A percentile compares a stretch with the other conserved stretches of the same genome.
These are phyloP conservation scores for Geophilus truncorum DNA, from an alignment of 2,888 invertebrate genomes.

Conservation along the genomic window DNA sequence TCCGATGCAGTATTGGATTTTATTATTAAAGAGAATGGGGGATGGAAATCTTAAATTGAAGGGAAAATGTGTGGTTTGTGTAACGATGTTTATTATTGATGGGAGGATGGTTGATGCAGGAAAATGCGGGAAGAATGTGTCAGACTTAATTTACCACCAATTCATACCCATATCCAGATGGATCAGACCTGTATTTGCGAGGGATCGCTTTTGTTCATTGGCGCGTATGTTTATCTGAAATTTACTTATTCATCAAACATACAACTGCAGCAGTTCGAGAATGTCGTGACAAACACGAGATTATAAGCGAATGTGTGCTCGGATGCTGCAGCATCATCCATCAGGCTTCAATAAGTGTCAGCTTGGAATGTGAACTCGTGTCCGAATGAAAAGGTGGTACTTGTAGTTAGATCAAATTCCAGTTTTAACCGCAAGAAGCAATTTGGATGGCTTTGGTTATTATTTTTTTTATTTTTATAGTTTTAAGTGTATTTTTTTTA, in stretches of 20 bases:
- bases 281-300: not conserved
- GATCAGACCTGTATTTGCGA: not conserved
- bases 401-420: constrained; percentile 1
- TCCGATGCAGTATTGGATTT: not conserved
- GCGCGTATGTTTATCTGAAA: not conserved
- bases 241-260: not conserved
- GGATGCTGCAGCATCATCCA: constrained; percentile 6
- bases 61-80: not conserved
- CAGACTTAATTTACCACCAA: not conserved
- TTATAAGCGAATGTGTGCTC: not conserved
- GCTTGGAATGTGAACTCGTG: not conserved
- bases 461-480: not conserved
- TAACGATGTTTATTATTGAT: not conserved
- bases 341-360: constrained; percentile 22
- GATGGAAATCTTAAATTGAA: not conserved
- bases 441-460: not conserved
- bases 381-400: not conserved
- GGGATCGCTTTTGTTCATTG: not conserved
- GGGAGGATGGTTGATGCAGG: not conserved
- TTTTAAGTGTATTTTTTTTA: not conserved
- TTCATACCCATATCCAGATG: not conserved
- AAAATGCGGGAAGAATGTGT: not conserved
- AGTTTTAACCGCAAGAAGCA: not conserved
- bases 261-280: not conserved
- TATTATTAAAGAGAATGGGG: not conserved